These are phyloP conservation scores for Microcebus ravelobensis DNA, from an alignment of 2,113 vertebrate species.

Conservation along the genomic window DNA sequence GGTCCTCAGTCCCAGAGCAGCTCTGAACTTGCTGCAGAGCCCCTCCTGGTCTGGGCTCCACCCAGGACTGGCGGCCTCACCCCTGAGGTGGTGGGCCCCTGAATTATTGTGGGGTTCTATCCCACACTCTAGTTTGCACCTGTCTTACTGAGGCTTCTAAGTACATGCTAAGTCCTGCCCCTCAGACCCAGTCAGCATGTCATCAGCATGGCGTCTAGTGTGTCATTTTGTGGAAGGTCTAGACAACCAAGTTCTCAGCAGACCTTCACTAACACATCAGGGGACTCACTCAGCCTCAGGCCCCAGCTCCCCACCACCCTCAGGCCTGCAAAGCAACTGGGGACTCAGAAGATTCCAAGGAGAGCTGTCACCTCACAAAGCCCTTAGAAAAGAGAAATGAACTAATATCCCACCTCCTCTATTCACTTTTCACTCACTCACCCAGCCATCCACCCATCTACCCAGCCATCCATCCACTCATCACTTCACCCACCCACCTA, in stretches of 20 bases:
- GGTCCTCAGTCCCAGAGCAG: not conserved
- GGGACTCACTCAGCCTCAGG: not conserved
- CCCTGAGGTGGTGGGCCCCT: fast-evolving
- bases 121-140: too few relatives aligned
- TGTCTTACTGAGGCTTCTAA: not conserved
- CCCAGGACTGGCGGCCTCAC: not conserved
- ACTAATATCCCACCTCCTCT: not conserved
- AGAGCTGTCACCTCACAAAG: not conserved
- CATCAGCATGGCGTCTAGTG: fast-evolving
- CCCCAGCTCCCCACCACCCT: not conserved
- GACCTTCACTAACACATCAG: not conserved
- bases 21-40: not conserved
- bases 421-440: not conserved
- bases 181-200: too few relatives aligned
- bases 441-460: not conserved
- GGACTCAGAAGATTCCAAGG: not conserved
- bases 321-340: fast-evolving
- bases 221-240: too few relatives aligned
- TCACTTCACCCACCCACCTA: not conserved
- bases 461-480: not conserved
- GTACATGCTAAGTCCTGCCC: not conserved
- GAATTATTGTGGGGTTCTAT: not conserved
- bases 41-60: fast-evolving
- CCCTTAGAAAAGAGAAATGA: not conserved
- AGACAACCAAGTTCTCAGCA: not conserved